Percentiles rank a stretch among this genome's conserved stretches.
phyloP scores from a whole-genome alignment of 2,113 vertebrate genomes.

The Mus spicilegus region DNA sequence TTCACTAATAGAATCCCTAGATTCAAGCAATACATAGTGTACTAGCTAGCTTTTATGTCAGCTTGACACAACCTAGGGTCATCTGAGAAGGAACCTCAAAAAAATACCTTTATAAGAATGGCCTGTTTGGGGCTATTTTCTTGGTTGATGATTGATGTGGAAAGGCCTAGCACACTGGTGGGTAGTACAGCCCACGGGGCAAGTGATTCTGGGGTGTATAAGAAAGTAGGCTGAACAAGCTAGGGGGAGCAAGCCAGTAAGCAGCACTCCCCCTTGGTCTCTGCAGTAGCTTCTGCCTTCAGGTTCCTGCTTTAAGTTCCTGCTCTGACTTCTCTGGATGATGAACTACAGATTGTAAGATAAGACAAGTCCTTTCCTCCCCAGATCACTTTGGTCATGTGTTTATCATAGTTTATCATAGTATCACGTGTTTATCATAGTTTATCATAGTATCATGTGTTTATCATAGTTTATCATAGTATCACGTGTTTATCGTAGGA shows the following conservation, averaged over 20 bases:
- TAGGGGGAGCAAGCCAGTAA: background rate
- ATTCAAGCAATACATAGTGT: background rate
- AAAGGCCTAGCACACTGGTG: background rate
- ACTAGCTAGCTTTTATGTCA: background rate
- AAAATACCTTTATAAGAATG: background rate
- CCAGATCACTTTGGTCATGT: background rate
- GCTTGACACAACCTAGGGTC: background rate
- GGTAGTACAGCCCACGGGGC: background rate
- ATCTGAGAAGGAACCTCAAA: background rate
- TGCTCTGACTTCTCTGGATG: background rate
- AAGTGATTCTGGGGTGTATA: background rate
- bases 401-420: background rate
- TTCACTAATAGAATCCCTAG: background rate
- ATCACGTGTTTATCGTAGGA: background rate
- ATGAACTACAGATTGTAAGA: background rate
- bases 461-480: too few species aligned
- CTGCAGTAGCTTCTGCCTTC: background rate
- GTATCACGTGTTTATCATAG: too few species aligned
- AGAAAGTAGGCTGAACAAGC: background rate
- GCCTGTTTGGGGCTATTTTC: background rate
- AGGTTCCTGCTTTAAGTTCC: background rate
- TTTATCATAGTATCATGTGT: background rate
- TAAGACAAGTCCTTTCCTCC: background rate
- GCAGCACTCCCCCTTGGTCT: background rate
- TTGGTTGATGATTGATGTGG: background rate